These are phyloP conservation scores for Diachasma alloeum DNA, from an alignment of 1,140 invertebrate species.

Conservation along the genomic window DNA sequence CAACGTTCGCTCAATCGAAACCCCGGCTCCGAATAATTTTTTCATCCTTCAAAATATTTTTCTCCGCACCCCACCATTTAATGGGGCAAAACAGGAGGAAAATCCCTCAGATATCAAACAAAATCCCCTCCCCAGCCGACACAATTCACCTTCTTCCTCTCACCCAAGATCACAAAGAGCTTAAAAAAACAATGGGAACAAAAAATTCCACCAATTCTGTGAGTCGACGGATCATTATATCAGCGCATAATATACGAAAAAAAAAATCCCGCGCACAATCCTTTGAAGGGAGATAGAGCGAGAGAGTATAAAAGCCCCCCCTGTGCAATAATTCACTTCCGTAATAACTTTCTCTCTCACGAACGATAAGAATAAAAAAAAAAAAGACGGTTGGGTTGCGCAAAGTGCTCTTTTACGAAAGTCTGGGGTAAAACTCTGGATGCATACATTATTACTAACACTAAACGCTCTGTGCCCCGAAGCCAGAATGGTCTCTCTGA, in stretches of 20 bases:
- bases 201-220: neutral
- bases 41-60: too few relatives aligned
- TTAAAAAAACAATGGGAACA: neutral
- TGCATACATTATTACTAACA: slow-evolving; percentile 6
- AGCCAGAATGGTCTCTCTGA: neutral
- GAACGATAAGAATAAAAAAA: slow-evolving; percentile 37
- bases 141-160: neutral
- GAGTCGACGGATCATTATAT: neutral
- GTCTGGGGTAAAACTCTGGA: neutral
- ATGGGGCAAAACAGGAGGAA: too few relatives aligned
- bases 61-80: too few relatives aligned
- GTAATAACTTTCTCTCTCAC: slow-evolving; percentile 37
- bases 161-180: neutral
- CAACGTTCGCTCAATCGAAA: too few relatives aligned
- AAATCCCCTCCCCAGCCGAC: too few relatives aligned
- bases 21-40: too few relatives aligned
- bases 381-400: slow-evolving; percentile 9
- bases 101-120: too few relatives aligned
- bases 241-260: neutral
- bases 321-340: slow-evolving; percentile 41
- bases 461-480: neutral
- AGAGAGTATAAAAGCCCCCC: slow-evolving; percentile 5
- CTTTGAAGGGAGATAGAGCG: neutral
- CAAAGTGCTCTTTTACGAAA: slow-evolving; percentile 11
- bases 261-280: neutral